These are phyloP conservation scores for Diachasma alloeum DNA, from an alignment of 1,140 invertebrate genomes.

Conservation along the genomic window DNA sequence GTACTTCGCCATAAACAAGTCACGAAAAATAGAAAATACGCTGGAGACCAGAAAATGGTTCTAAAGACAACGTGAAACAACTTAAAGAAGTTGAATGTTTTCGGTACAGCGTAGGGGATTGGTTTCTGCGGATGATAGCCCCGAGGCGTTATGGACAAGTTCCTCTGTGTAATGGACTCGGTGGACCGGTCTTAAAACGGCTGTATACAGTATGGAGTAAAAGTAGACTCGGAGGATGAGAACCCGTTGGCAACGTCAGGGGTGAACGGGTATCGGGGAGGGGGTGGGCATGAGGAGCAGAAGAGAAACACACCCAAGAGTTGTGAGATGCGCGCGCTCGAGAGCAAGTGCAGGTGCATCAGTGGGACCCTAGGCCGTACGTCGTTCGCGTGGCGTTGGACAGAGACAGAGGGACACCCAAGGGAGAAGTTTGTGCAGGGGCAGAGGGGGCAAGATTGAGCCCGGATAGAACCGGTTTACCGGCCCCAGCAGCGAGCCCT, in stretches of 20 bases:
- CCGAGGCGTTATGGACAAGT: conserved; percentile 54
- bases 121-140: conserved; percentile 62
- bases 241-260: background rate
- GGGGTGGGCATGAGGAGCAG: conserved; percentile 8
- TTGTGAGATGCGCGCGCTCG: conserved; percentile 6
- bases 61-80: background rate
- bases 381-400: conserved; percentile 55
- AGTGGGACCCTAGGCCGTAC: conserved; percentile 41
- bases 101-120: conserved; percentile 50
- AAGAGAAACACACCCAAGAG: conserved; percentile 11
- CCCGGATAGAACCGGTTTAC: conserved; percentile 47
- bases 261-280: too few relatives aligned
- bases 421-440: conserved; percentile 28
- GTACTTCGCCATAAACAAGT: too few relatives aligned
- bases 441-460: conserved; percentile 18
- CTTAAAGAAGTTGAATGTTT: conserved; percentile 3
- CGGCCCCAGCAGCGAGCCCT: background rate
- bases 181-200: conserved; percentile 28
- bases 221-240: background rate
- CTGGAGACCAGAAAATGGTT: too few relatives aligned
- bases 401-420: conserved; percentile 29
- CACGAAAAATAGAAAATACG: too few relatives aligned
- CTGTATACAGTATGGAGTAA: conserved; percentile 19
- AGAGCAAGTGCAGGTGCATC: conserved; percentile 48
- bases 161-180: conserved; percentile 47